Evolutionary conservation across 2,888 invertebrate genomes (phyloP).

Genomic region (Tolmerus cingulatus): DNA sequence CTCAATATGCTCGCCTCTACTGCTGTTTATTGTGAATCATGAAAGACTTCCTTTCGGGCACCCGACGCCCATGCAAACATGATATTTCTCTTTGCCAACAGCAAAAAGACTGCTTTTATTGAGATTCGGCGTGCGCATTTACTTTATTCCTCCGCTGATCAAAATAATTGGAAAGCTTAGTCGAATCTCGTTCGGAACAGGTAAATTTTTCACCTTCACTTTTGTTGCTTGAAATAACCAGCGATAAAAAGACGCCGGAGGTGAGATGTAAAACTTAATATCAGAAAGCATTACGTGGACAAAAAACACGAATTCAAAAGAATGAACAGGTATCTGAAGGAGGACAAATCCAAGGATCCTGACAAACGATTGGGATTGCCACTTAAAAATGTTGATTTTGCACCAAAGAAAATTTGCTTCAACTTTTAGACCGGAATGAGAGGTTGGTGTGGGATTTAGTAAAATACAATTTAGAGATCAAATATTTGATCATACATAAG

Average conservation of each 20-base stretch:
- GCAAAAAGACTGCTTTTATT: neutral
- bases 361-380: neutral
- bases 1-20: neutral
- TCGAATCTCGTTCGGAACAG: neutral
- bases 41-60: neutral
- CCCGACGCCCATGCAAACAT: neutral
- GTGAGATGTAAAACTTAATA: neutral
- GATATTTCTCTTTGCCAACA: neutral
- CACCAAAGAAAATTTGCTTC: too few species aligned
- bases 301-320: neutral
- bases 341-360: neutral
- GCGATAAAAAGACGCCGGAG: neutral
- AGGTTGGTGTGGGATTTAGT: too few species aligned
- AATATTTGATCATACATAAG: too few species aligned
- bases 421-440: neutral
- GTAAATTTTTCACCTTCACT: neutral
- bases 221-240: neutral
- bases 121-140: neutral
- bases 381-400: neutral
- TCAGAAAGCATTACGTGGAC: neutral
- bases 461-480: neutral
- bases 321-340: neutral
- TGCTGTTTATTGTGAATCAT: neutral
- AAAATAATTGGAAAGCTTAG: neutral
- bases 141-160: neutral